Evolutionary conservation across 2,797 vertebrate genomes (phyloP).

Genomic region (Onychomys arenicola): DNA sequence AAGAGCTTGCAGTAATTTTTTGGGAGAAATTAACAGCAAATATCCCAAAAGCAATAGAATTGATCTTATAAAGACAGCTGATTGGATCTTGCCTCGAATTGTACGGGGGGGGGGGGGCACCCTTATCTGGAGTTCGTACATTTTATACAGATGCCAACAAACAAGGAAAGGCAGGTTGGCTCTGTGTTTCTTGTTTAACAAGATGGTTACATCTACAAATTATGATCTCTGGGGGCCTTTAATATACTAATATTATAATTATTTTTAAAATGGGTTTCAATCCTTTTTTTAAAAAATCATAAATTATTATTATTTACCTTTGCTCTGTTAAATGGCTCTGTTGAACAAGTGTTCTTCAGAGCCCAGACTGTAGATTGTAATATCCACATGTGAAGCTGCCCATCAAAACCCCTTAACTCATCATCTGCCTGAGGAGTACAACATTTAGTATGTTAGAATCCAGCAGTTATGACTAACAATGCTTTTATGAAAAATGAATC

Average conservation of each 20-base stretch:
- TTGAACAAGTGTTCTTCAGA: not conserved
- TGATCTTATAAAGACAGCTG: too few relatives aligned
- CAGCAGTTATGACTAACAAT: not conserved
- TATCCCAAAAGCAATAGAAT: too few relatives aligned
- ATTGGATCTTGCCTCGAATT: too few relatives aligned
- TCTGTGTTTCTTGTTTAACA: too few relatives aligned
- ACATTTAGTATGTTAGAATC: not conserved
- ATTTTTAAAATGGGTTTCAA: not conserved
- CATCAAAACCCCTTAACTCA: not conserved
- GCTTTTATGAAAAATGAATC: not conserved
- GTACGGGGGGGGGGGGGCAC: too few relatives aligned
- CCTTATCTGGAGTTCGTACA: too few relatives aligned
- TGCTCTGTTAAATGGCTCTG: not conserved
- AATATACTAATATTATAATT: slow-evolving; percentile 17
- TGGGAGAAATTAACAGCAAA: too few relatives aligned
- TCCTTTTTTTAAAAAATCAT: too few relatives aligned
- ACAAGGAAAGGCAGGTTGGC: too few relatives aligned
- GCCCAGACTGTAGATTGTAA: not conserved
- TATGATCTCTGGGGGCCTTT: not conserved
- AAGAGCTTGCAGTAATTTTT: too few relatives aligned
- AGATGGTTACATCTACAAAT: too few relatives aligned
- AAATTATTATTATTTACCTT: not conserved
- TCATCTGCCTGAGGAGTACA: not conserved
- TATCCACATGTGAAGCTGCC: not conserved
- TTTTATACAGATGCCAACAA: too few relatives aligned